A percentile compares a stretch with the other conserved stretches of the same genome.
phyloP scores from a whole-genome alignment of 1,140 invertebrate genomes.

The Oncopodura yosiiana region DNA sequence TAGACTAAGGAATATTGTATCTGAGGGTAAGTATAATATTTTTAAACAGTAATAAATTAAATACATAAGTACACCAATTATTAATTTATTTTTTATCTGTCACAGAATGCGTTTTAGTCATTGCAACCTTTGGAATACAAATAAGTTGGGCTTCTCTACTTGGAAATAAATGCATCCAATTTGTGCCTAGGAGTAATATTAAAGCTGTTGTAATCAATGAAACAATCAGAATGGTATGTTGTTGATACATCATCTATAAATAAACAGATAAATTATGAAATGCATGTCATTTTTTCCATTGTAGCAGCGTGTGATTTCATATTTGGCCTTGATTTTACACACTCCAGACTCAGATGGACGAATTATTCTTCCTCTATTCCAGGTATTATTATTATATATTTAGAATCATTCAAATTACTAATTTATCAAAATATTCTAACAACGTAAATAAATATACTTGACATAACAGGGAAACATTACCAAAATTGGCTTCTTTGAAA shows the following conservation, averaged over 20 bases:
- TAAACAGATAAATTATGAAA: too few relatives aligned
- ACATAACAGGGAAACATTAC: too few relatives aligned
- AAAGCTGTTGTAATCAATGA: constrained; percentile 21
- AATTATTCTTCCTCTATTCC: constrained; percentile 11
- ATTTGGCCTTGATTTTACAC: constrained; percentile 9
- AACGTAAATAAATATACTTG: too few relatives aligned
- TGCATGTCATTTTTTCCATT: too few relatives aligned
- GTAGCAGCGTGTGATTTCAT: constrained; percentile 16
- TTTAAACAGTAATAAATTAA: too few relatives aligned
- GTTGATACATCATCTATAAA: background rate
- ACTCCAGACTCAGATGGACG: constrained; percentile 5
- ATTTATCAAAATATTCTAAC: too few relatives aligned
- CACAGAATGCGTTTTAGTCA: constrained; percentile 6
- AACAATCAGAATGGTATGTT: constrained; percentile 18
- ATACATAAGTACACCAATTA: too few relatives aligned
- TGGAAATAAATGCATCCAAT: constrained; percentile 3
- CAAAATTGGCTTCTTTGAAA: too few relatives aligned
- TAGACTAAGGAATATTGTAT: too few relatives aligned
- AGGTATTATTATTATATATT: background rate
- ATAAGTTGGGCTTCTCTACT: constrained; percentile 2
- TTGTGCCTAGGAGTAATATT: constrained; percentile 17
- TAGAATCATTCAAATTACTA: too few relatives aligned
- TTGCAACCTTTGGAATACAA: constrained; percentile 11
- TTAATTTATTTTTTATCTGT: background rate
- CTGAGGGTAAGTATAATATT: too few relatives aligned